These are phyloP conservation scores for Leuciscus idus DNA, from an alignment of 2,113 vertebrate species.

Conservation along the genomic window DNA sequence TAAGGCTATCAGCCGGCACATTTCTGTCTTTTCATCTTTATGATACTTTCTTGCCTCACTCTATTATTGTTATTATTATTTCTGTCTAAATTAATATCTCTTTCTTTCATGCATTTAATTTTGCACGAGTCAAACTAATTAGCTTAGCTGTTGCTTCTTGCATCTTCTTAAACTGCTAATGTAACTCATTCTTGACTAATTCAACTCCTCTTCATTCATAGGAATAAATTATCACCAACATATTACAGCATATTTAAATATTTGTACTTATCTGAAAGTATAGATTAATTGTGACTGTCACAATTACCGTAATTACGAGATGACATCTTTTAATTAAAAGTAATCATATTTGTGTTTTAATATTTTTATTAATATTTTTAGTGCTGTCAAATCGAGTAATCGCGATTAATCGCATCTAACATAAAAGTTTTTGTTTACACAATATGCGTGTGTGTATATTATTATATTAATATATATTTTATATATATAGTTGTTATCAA, in stretches of 20 bases:
- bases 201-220: not conserved
- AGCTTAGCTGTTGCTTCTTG: not conserved
- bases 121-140: not conserved
- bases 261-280: not conserved
- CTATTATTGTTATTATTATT: not conserved
- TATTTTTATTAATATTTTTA: too few species aligned
- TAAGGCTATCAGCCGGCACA: not conserved
- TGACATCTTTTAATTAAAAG: too few species aligned
- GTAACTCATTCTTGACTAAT: not conserved
- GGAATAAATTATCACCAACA: not conserved
- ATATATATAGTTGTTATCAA: too few species aligned
- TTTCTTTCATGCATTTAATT: not conserved
- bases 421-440: too few species aligned
- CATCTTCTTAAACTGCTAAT: not conserved
- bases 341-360: too few species aligned
- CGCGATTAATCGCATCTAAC: too few species aligned
- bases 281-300: not conserved
- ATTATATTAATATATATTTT: too few species aligned
- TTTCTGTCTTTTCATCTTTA: constrained; percentile 8
- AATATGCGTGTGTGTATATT: too few species aligned
- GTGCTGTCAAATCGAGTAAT: too few species aligned
- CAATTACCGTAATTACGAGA: too few species aligned
- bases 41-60: not conserved
- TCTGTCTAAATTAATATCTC: not conserved
- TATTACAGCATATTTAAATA: not conserved